These are phyloP conservation scores for Neelides sp. DNA, from an alignment of 1,140 invertebrate genomes.

Conservation along the genomic window DNA sequence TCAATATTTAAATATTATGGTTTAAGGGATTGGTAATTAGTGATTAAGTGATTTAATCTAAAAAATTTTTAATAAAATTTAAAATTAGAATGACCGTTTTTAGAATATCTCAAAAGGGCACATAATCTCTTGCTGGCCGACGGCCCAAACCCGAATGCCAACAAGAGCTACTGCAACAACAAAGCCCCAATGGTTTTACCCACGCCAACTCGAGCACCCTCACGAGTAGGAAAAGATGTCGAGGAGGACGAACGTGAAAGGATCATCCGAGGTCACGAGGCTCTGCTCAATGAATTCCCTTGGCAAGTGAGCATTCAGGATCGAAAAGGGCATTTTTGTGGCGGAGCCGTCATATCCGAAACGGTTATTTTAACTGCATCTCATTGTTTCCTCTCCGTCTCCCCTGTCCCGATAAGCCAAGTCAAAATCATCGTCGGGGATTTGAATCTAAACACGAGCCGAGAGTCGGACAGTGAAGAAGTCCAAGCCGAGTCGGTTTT, in stretches of 20 bases:
- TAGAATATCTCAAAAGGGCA: conserved; percentile 27
- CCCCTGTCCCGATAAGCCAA: conserved; percentile 14
- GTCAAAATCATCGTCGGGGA: conserved; percentile 32
- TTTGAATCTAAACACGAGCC: conserved; percentile 33
- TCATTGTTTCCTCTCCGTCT: conserved; percentile 41
- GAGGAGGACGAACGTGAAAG: conserved; percentile 14
- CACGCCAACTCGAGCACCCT: too few species aligned
- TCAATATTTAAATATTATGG: too few species aligned
- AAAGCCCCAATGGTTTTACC: too few species aligned
- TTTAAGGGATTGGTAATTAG: too few species aligned
- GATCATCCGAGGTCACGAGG: conserved; percentile 35
- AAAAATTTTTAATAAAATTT: too few species aligned
- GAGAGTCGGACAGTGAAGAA: conserved; percentile 33
- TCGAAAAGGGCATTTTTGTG: conserved; percentile 43
- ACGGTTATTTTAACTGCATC: conserved; percentile 46
- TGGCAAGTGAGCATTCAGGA: conserved; percentile 38
- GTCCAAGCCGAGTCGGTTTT: conserved; percentile 31
- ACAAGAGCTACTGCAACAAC: conserved; percentile 16
- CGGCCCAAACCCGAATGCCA: conserved; percentile 6
- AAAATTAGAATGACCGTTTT: neutral
- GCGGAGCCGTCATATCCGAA: conserved; percentile 44
- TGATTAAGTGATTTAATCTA: too few species aligned
- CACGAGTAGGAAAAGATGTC: too few species aligned
- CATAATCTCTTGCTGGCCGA: conserved; percentile 12
- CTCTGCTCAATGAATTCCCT: conserved; percentile 36